These are phyloP conservation scores for Drosophila nr. perissopoda DNA, from an alignment of 2,888 invertebrate species.

Conservation along the genomic window DNA sequence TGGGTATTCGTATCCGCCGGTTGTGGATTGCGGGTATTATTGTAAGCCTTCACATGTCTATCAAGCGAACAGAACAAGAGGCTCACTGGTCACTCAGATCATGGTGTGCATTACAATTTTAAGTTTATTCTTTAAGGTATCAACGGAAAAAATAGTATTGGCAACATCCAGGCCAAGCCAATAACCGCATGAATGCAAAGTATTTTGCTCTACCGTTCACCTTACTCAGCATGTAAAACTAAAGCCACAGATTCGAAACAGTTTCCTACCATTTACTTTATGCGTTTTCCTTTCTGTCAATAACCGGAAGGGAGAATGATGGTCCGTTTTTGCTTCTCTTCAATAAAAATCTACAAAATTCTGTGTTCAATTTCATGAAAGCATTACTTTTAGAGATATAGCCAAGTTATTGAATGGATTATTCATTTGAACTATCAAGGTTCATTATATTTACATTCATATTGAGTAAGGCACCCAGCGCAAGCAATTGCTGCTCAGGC, in stretches of 20 bases:
- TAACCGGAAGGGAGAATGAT: conserved; percentile 39
- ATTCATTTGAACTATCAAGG: background rate
- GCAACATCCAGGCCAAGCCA: conserved; percentile 29
- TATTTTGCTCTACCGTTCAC: conserved; percentile 17
- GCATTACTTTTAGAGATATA: background rate
- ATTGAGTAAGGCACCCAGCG: background rate
- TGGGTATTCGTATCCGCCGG: conserved; percentile 38
- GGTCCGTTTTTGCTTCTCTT: background rate
- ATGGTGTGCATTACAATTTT: conserved; percentile 53
- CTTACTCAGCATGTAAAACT: conserved; percentile 19
- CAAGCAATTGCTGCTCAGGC: background rate
- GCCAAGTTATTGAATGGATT: background rate
- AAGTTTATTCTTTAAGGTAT: conserved; percentile 9
- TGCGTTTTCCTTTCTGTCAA: conserved; percentile 4
- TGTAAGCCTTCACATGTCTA: conserved; percentile 34
- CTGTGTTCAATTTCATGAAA: background rate
- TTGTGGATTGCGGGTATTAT: conserved; percentile 32
- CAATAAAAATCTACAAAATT: background rate
- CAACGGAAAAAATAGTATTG: conserved; percentile 5
- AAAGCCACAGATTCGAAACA: conserved; percentile 30
- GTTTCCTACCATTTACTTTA: conserved; percentile 18
- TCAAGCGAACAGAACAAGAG: conserved; percentile 17
- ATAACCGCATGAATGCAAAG: conserved; percentile 57
- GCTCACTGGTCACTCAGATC: conserved; percentile 18
- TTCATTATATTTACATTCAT: background rate